phyloP scores from a whole-genome alignment of 2,113 vertebrate species.

The Bungarus multicinctus region DNA sequence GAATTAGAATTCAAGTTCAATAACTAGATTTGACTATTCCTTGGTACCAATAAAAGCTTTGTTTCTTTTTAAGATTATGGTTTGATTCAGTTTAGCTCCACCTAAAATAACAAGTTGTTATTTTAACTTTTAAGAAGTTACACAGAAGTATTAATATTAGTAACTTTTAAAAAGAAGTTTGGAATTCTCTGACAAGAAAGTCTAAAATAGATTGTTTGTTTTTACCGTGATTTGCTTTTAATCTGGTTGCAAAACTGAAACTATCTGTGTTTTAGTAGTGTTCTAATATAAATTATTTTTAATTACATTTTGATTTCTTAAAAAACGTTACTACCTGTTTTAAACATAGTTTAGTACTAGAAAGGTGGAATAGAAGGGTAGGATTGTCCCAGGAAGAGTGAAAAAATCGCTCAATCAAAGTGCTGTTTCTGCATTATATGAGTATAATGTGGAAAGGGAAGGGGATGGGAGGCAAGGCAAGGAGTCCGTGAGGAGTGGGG shows the following conservation, averaged over 20 bases:
- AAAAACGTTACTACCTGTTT: neutral
- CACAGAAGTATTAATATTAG: neutral
- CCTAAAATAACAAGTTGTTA: neutral
- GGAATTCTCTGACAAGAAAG: neutral
- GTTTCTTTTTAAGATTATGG: neutral
- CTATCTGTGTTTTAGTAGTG: neutral
- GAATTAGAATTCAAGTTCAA: neutral
- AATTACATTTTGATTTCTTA: neutral
- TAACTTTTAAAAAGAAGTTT: neutral
- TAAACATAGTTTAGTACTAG: neutral
- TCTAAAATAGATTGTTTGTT: neutral
- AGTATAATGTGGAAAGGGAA: neutral
- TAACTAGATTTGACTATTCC: neutral
- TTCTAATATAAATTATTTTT: neutral
- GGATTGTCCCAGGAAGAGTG: neutral
- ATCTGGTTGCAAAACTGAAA: neutral
- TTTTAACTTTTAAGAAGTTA: neutral
- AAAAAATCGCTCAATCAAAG: neutral
- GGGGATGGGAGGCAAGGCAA: too few relatives aligned
- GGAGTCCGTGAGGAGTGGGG: too few relatives aligned
- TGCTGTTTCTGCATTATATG: neutral
- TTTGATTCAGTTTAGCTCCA: neutral
- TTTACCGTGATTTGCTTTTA: neutral
- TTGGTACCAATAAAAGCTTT: neutral
- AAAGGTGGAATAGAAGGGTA: neutral